Evolutionary conservation across 64 coral and sea anemone genomes (phyloP).

Genomic region (Exaiptasia diaphana): DNA sequence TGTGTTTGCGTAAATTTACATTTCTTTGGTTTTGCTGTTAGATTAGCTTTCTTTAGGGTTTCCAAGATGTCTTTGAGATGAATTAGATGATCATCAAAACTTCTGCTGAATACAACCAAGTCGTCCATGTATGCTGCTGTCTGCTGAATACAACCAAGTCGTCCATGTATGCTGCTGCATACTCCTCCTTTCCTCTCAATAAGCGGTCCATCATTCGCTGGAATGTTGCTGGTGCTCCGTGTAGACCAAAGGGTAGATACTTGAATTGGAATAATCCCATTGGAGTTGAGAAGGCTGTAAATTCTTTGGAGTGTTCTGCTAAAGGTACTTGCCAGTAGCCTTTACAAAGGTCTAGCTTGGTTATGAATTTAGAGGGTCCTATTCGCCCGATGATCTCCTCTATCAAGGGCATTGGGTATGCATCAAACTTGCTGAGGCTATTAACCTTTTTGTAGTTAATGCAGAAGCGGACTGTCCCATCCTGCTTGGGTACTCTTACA

Average conservation of each 20-base stretch:
- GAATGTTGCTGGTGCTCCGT: slow-evolving; percentile 48
- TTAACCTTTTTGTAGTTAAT: slow-evolving; percentile 26
- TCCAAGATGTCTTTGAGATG: neutral
- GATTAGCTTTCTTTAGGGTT: neutral
- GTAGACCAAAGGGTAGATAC: slow-evolving; percentile 19
- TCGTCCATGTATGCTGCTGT: slow-evolving; percentile 10
- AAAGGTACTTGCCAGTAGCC: slow-evolving; percentile 40
- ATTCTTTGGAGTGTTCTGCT: slow-evolving; percentile 10
- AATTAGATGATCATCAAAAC: slow-evolving; percentile 1
- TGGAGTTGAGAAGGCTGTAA: slow-evolving; percentile 27
- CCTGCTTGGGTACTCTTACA: slow-evolving; percentile 2
- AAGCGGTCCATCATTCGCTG: slow-evolving; percentile 12
- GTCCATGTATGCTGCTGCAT: slow-evolving; percentile 7
- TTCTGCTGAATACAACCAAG: neutral
- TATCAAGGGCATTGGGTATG: slow-evolving; percentile 19
- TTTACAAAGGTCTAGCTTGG: neutral
- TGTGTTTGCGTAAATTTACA: neutral
- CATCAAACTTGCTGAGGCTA: slow-evolving; percentile 23
- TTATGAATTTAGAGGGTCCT: neutral
- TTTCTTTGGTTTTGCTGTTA: neutral
- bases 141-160: neutral
- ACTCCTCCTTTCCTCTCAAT: neutral
- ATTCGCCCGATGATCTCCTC: slow-evolving; percentile 29
- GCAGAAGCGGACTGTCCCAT: slow-evolving; percentile 14
- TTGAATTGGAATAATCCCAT: slow-evolving; percentile 22